phyloP scores from a whole-genome alignment of 1,140 invertebrate species.

The Penaeus vannamei region DNA sequence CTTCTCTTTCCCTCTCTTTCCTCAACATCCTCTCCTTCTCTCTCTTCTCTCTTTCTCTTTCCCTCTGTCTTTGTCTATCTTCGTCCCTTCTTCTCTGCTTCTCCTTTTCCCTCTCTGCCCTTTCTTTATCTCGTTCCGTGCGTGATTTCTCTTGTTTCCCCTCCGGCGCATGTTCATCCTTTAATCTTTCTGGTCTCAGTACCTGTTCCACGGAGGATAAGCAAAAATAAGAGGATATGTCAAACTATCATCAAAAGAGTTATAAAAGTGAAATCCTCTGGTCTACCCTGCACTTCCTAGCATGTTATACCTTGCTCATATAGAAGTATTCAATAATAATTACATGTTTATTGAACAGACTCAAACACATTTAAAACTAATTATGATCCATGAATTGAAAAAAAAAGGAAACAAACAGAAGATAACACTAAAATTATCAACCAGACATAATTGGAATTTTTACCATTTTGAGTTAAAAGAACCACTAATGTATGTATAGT shows the following conservation, averaged over 20 bases:
- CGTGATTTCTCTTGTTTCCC: not conserved
- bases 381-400: too few species aligned
- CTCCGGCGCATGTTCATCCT: slow-evolving; percentile 40
- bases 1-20: slow-evolving; percentile 52
- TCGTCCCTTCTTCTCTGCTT: slow-evolving; percentile 47
- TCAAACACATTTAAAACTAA: not conserved
- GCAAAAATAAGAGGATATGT: not conserved
- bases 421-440: too few species aligned
- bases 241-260: not conserved
- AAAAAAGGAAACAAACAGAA: too few species aligned
- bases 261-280: not conserved
- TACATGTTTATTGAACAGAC: not conserved
- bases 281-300: not conserved
- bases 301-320: not conserved
- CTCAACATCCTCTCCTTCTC: not conserved
- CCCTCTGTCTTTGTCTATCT: slow-evolving; percentile 36
- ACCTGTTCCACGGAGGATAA: slow-evolving; percentile 2
- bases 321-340: not conserved
- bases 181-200: slow-evolving; percentile 48
- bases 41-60: not conserved
- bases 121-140: slow-evolving; percentile 49
- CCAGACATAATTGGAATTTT: too few species aligned
- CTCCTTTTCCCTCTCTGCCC: slow-evolving; percentile 48
- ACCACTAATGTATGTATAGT: too few species aligned
- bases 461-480: too few species aligned